Conservation (phyloP, 2,888 invertebrate species). For the Hyalella azteca region DNA sequence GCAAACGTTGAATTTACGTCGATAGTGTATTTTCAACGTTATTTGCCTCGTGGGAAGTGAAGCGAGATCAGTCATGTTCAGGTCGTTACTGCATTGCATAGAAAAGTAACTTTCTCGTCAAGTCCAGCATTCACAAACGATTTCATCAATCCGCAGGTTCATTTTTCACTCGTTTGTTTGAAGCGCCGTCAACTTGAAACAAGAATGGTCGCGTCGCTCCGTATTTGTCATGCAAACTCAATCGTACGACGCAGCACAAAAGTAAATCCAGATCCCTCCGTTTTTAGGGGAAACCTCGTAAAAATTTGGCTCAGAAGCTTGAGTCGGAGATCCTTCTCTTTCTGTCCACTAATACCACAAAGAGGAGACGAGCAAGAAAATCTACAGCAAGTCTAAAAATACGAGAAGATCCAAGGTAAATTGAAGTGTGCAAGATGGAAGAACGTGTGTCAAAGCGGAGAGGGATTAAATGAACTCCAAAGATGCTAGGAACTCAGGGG, state of each 20-base stretch:
- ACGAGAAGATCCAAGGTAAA: neutral
- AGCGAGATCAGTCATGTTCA: neutral
- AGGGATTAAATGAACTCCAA: neutral
- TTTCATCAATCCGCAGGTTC: neutral
- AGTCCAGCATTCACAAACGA: neutral
- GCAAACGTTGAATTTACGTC: too few relatives aligned
- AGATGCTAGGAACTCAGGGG: too few relatives aligned
- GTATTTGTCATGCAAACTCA: conserved; percentile 34
- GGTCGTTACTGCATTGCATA: too few relatives aligned
- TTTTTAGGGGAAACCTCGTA: conserved; percentile 10
- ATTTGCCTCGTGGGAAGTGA: too few relatives aligned
- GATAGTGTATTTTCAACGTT: too few relatives aligned
- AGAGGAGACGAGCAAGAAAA: neutral
- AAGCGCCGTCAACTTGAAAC: neutral
- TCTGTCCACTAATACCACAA: conserved; percentile 19
- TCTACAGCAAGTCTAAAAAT: neutral
- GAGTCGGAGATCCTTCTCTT: conserved; percentile 12
- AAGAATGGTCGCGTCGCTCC: neutral
- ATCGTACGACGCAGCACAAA: neutral
- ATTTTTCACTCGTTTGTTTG: conserved; percentile 13
- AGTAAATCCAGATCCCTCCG: conserved; percentile 17
- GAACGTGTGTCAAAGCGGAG: neutral
- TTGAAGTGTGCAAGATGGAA: conserved; percentile 19
- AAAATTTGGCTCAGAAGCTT: neutral
- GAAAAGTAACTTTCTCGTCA: neutral